Percentiles rank a stretch among this genome's conserved stretches.
These are phyloP conservation scores for Urechis unicinctus DNA, from an alignment of 2,888 invertebrate genomes.

Conservation along the genomic window DNA sequence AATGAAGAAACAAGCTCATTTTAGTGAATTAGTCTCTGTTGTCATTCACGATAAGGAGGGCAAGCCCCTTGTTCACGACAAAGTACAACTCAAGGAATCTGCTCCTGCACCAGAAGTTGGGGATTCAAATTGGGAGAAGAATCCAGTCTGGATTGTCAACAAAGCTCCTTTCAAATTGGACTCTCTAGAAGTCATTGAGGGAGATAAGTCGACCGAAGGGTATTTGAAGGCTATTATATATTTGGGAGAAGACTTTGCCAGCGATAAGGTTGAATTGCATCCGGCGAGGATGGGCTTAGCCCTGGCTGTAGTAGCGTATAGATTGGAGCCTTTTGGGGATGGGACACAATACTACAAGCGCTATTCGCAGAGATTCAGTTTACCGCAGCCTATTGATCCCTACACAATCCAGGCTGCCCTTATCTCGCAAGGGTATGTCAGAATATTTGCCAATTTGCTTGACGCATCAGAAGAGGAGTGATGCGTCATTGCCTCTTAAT, in stretches of 20 bases:
- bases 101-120: not conserved
- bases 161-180: not conserved
- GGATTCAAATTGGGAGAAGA: not conserved
- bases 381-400: constrained; percentile 1
- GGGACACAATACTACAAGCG: constrained; percentile 9
- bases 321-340: constrained; percentile 12
- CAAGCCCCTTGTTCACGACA: constrained; percentile 2
- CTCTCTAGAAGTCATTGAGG: not conserved
- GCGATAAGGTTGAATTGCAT: not conserved
- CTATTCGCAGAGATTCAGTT: constrained; percentile 6
- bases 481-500: too few relatives aligned
- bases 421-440: not conserved
- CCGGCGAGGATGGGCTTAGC: constrained; percentile 5
- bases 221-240: not conserved
- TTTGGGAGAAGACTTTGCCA: not conserved
- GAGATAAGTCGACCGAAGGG: not conserved
- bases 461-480: too few relatives aligned
- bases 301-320: constrained; percentile 7
- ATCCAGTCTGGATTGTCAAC: not conserved
- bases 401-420: constrained; percentile 5
- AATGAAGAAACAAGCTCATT: constrained; percentile 2
- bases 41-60: constrained; percentile 10
- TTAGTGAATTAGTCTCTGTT: constrained; percentile 12
- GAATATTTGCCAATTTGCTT: not conserved
- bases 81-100: constrained; percentile 7